Evolutionary conservation across 2,888 invertebrate genomes (phyloP).

Genomic region (Drosophila phalerata): DNA sequence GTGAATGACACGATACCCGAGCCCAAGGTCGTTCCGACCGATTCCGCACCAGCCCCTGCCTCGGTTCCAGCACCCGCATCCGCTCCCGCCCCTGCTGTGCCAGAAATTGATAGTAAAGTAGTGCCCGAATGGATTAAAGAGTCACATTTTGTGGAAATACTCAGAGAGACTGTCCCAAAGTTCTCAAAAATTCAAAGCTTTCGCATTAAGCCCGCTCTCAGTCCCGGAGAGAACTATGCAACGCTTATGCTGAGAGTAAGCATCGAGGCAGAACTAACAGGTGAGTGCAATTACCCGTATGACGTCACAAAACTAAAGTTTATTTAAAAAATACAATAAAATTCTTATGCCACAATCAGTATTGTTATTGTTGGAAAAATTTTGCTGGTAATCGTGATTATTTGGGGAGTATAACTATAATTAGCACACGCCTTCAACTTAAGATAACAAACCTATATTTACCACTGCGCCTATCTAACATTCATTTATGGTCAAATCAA

Average conservation of each 20-base stretch:
- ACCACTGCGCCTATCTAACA: conserved; percentile 8
- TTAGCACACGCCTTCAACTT: neutral
- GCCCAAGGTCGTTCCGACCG: neutral
- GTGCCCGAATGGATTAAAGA: conserved; percentile 74
- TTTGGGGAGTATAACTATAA: neutral
- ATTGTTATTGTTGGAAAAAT: conserved; percentile 6
- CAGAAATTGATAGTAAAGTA: conserved; percentile 1
- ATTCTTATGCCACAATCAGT: neutral
- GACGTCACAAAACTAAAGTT: conserved; percentile 8
- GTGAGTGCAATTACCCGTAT: conserved; percentile 26
- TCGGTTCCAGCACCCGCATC: neutral
- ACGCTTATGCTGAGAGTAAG: conserved; percentile 70
- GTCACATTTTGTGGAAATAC: conserved; percentile 60
- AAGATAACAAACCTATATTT: conserved; percentile 14
- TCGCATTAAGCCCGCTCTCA: conserved; percentile 47
- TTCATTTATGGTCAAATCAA: conserved; percentile 19
- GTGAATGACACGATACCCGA: conserved; percentile 10
- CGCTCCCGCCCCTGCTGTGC: neutral
- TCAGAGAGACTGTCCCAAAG: conserved; percentile 50
- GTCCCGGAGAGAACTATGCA: conserved; percentile 78
- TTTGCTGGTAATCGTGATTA: conserved; percentile 11
- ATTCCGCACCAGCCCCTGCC: neutral
- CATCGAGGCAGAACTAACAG: conserved; percentile 58
- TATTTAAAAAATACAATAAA: neutral
- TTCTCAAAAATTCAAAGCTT: conserved; percentile 64